Percentiles rank a stretch among this genome's conserved stretches.
These are phyloP conservation scores for Chrysemys picta DNA, from an alignment of 2,113 vertebrate species.

Conservation along the genomic window DNA sequence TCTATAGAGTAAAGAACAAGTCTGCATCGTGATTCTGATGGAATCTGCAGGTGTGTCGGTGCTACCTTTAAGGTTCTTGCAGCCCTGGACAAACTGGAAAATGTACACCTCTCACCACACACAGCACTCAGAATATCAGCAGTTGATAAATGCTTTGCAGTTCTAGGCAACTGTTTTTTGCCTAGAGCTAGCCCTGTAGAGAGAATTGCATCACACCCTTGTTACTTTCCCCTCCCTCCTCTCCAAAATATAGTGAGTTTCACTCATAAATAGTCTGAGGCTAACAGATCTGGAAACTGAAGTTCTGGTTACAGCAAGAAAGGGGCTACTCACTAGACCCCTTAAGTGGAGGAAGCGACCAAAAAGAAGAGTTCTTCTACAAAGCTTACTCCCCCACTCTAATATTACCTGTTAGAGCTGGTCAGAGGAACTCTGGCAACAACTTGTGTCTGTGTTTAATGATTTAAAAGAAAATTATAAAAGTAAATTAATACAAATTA, in stretches of 20 bases:
- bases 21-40: not conserved
- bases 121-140: not conserved
- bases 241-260: not conserved
- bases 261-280: not conserved
- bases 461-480: not conserved
- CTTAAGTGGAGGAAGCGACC: not conserved
- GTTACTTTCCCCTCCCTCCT: not conserved
- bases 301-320: not conserved
- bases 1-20: not conserved
- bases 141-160: not conserved
- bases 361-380: not conserved
- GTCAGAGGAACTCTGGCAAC: not conserved
- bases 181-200: not conserved
- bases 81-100: not conserved
- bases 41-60: not conserved
- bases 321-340: not conserved
- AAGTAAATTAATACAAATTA: not conserved
- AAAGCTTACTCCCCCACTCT: too few relatives aligned
- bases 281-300: not conserved
- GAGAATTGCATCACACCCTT: not conserved
- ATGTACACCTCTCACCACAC: not conserved
- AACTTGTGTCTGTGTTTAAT: not conserved
- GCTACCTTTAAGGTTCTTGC: not conserved
- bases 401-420: not conserved
- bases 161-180: not conserved